Base-by-base conservation (phyloP, 2,113 vertebrate genomes). In the Phainopepla nitens region DNA sequence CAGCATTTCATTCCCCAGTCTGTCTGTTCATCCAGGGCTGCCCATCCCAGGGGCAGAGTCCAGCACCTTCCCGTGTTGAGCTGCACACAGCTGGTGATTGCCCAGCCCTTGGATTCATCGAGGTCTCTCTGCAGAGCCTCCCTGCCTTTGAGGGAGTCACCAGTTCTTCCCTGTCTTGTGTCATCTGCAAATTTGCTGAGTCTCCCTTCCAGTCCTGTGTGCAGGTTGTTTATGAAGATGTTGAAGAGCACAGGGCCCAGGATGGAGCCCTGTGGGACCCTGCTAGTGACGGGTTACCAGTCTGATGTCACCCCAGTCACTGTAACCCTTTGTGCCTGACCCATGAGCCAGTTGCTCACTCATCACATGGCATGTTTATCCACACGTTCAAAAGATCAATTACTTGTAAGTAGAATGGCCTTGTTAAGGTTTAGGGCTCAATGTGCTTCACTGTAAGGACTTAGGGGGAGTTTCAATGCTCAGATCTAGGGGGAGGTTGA, bases 61-160 rank as follows among this genome's bases (percentile, higher is more conserved):
- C 7, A 1, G 39, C 7, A 28, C 8, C 4, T 53, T 11, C 2
- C 49, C 19, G 4, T 22, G 22, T 22, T 64, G n/a, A 44, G 4
- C 41, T 47, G 18, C 58, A 18, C 5, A 22, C 2, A 5, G n/a
- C 0, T 83, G 22, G 23, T 39, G 27, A 45, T 29, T 36, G 33
- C 33, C 21, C 81, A 61, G 25, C 22, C 11, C 27, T 39, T 4
- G 5, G 13, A 11, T 54, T 39, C 49, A 54, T 9, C 0, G 2
- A 27, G 41, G 14, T 39, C 41, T 56, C 61, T 62, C 68, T 62
- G 33, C 22, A 15, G 33, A 27, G 14, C 17, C 33, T 54, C 11
- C 16, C 39, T 62, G 49, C 9, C 18, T 45, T 3, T 33, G 33
- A 45, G 28, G 57, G 33, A 54, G 14, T 18, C 28, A 54, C 4